Evolutionary conservation across 2,113 vertebrate species (phyloP).

Genomic region (Lophotis ruficrista): DNA sequence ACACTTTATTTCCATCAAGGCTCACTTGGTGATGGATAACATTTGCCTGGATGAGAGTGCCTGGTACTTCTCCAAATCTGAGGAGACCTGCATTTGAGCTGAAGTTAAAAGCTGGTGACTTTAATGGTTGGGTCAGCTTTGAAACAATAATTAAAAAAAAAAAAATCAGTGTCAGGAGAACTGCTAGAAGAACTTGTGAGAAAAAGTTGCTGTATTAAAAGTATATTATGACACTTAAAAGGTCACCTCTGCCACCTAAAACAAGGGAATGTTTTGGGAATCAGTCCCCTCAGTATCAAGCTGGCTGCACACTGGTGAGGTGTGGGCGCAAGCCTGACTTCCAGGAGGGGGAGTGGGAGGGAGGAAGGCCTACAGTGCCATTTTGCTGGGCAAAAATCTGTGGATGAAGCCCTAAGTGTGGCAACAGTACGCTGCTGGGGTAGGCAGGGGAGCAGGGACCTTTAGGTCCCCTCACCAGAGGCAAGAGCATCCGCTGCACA

Average conservation of each 20-base stretch:
- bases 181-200: neutral
- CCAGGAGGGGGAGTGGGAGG: neutral
- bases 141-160: neutral
- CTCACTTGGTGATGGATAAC: neutral
- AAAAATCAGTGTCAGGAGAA: neutral
- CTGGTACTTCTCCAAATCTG: neutral
- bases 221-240: neutral
- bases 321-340: neutral
- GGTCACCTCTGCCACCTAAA: neutral
- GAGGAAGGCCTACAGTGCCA: fast-evolving
- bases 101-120: neutral
- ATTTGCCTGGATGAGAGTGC: neutral
- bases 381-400: neutral
- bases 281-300: neutral
- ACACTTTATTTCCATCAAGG: neutral
- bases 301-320: fast-evolving
- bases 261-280: neutral
- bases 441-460: neutral
- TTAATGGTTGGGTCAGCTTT: neutral
- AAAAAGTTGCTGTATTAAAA: neutral
- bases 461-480: neutral
- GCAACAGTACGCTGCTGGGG: neutral
- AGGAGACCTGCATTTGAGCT: neutral
- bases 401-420: neutral
- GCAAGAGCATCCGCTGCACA: neutral